phyloP scores from a whole-genome alignment of 2,113 vertebrate species.

The Callionymus lyra region DNA sequence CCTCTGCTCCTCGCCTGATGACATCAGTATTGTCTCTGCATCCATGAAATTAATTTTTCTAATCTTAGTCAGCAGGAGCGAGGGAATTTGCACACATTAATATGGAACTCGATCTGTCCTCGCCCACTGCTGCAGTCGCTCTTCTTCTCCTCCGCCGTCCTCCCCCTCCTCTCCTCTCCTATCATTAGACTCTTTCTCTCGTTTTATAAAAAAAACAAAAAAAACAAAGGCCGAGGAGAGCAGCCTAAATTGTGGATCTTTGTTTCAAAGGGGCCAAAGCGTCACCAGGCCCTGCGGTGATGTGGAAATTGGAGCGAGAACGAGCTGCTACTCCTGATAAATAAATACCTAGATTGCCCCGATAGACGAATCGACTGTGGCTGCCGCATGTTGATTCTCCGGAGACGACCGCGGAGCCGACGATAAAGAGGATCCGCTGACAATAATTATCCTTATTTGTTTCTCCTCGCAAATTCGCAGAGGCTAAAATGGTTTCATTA shows the following conservation, averaged over 20 bases:
- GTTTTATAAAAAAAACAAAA: conserved; percentile 13
- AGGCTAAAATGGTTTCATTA: conserved; percentile 46
- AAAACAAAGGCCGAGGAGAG: conserved; percentile 24
- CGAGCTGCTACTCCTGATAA: conserved; percentile 35
- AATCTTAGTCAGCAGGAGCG: conserved; percentile 73
- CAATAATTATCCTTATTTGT: conserved; percentile 65
- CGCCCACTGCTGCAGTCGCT: conserved; percentile 51
- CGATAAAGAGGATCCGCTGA: conserved; percentile 53
- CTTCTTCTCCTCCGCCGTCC: conserved; percentile 19
- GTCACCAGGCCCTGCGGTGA: conserved; percentile 15
- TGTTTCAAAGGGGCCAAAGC: conserved; percentile 42
- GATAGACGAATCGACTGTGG: conserved; percentile 34
- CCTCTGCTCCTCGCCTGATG: conserved; percentile 61
- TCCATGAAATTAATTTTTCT: conserved; percentile 76
- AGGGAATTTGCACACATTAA: conserved; percentile 72
- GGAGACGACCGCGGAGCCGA: conserved; percentile 36
- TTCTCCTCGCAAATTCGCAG: conserved; percentile 48
- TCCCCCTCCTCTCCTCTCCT: conserved; percentile 19
- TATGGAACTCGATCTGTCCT: conserved; percentile 58
- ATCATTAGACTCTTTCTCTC: conserved; percentile 4
- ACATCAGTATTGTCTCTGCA: conserved; percentile 72
- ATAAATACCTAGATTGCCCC: conserved; percentile 52
- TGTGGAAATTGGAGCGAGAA: conserved; percentile 25
- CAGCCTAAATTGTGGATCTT: conserved; percentile 29
- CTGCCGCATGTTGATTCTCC: conserved; percentile 49